These are phyloP conservation scores for Morbakka virulenta DNA, from an alignment of 30 jellyfish, hydroid and myxozoan genomes.

Conservation along the genomic window DNA sequence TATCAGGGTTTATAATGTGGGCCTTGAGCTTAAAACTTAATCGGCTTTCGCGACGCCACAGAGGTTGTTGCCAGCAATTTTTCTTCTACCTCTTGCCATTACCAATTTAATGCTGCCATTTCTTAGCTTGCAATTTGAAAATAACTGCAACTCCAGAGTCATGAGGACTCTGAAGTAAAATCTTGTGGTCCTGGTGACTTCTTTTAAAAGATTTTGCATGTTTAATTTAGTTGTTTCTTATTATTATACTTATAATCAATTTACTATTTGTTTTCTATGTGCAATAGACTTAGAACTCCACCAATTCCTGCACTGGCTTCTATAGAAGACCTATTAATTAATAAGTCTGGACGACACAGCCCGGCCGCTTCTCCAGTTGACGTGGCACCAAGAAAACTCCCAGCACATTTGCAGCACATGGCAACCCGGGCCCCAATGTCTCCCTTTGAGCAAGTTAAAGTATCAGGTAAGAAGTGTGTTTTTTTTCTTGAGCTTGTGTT, in stretches of 20 bases:
- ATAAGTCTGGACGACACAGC: conserved; percentile 28
- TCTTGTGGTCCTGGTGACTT: too few species aligned
- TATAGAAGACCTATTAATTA: conserved; percentile 1
- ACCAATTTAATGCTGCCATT: too few species aligned
- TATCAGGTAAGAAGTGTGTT: conserved; percentile 14
- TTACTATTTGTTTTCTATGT: background rate
- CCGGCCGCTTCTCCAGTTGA: conserved; percentile 32
- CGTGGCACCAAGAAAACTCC: conserved; percentile 41
- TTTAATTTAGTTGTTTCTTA: too few species aligned
- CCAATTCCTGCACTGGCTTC: conserved; percentile 76
- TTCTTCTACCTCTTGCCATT: too few species aligned
- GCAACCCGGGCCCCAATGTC: conserved; percentile 35
- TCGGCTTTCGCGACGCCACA: too few species aligned
- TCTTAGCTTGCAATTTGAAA: too few species aligned
- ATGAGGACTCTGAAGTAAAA: too few species aligned
- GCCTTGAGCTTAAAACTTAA: too few species aligned
- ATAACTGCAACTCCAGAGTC: too few species aligned
- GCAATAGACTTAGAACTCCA: conserved; percentile 63
- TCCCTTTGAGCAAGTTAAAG: conserved; percentile 29
- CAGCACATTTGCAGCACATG: conserved; percentile 50
- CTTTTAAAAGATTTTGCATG: too few species aligned
- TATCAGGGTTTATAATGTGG: too few species aligned
- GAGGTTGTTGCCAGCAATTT: too few species aligned
- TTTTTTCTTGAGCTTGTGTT: background rate
- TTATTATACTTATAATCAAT: background rate